Percentiles rank a stretch among this genome's conserved stretches.
These are phyloP conservation scores for Reticulitermes speratus DNA, from an alignment of 1,140 invertebrate genomes.

Conservation along the genomic window DNA sequence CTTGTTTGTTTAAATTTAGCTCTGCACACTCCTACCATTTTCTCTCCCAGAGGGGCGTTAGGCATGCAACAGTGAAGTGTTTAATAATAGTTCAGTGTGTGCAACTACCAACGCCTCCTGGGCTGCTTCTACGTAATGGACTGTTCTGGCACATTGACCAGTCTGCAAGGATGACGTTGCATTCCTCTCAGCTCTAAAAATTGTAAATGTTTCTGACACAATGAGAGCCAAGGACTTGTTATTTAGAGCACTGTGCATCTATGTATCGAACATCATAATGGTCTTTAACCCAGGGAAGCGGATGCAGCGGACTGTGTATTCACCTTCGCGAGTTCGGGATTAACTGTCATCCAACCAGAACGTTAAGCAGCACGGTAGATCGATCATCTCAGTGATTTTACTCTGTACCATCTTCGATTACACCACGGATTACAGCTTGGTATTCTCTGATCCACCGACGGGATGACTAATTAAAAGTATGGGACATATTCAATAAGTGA, in stretches of 20 bases:
- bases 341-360: background rate
- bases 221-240: background rate
- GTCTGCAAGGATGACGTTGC: background rate
- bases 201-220: slow-evolving; percentile 14
- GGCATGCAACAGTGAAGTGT: background rate
- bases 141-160: slow-evolving; percentile 13
- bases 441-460: no score
- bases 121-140: background rate
- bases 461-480: no score
- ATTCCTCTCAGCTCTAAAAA: background rate
- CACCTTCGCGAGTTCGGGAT: background rate
- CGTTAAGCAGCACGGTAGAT: background rate
- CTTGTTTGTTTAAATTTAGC: slow-evolving; percentile 2
- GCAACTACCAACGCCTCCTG: background rate
- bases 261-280: background rate
- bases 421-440: no score
- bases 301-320: background rate
- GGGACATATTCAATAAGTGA: no score
- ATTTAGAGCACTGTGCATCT: background rate
- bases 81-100: slow-evolving; percentile 3
- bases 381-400: no score
- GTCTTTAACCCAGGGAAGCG: background rate
- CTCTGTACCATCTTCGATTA: no score
- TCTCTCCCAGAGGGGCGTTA: background rate
- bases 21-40: slow-evolving; percentile 12